These are phyloP conservation scores for Iselma pallidipennis DNA, from an alignment of 2,888 invertebrate genomes.

Conservation along the genomic window DNA sequence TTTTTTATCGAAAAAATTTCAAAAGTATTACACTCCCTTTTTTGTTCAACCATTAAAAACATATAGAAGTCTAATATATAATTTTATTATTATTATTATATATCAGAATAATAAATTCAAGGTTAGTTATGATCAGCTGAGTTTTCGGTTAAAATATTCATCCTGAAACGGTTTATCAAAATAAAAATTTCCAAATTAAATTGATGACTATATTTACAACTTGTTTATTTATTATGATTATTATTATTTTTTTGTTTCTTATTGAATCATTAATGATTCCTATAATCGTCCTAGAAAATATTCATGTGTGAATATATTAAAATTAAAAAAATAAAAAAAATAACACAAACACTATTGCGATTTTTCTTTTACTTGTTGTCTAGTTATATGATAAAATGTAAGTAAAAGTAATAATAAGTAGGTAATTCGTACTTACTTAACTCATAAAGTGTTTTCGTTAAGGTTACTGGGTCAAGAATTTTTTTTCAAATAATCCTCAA, in stretches of 20 bases:
- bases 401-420: neutral
- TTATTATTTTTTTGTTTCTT: neutral
- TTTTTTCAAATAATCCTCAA: neutral
- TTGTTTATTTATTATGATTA: neutral
- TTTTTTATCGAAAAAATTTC: neutral
- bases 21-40: too few relatives aligned
- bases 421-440: neutral
- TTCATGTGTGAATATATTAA: too few relatives aligned
- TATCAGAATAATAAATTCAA: neutral
- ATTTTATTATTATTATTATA: neutral
- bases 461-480: constrained; percentile 8
- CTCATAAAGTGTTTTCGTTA: neutral
- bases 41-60: too few relatives aligned
- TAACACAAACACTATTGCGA: neutral
- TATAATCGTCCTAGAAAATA: neutral
- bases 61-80: neutral
- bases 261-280: neutral
- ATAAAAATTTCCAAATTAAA: neutral
- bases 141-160: too few relatives aligned
- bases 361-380: neutral
- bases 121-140: neutral
- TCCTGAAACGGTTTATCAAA: neutral
- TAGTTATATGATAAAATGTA: neutral
- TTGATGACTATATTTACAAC: too few relatives aligned
- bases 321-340: neutral